Evolutionary conservation across 1,140 invertebrate genomes (phyloP), one percentile per base, ranked within the genome.

Genomic region (Dryas iulia): DNA sequence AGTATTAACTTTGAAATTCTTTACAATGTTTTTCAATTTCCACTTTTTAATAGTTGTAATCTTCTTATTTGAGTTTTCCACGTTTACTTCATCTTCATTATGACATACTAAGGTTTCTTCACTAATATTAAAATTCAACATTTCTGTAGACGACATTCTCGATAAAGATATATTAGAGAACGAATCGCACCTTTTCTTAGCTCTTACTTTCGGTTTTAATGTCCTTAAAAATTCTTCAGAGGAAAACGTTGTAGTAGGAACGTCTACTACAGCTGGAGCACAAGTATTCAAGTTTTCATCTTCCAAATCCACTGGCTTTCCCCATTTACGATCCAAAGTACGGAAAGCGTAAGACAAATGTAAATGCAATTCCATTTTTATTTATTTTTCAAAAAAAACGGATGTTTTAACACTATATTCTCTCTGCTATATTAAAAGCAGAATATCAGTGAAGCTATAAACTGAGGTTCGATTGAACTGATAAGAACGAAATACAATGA

Each of bases 301-400:
- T 18, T 87, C 83, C 53, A 85, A 60, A 63, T 87, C 81, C 0
- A 86, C 65, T 6, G 83, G 71, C 4, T 56, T 73, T 0, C 84
- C 83, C 84, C 82, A 86, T 62, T 86, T 83, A n/a, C 64, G 59
- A 61, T 85, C 82, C 33, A 87, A 69, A 7, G 77, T 73, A 57
- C 84, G 78, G 54, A 78, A 84, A 5, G 82, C 82, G 6, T 69
- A 63, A 6, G 76, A 78, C 61, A 85, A 68, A 71, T 85, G 84
- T 14, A 83, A 60, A 70, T 87, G 84, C 2, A 84, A 70, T 39
- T 84, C 79, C 83, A 87, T 87, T n/a, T n/a, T n/a, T n/a, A n/a
- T n/a, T n/a, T n/a, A 67, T 65, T 74, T 66, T 25, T n/a, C 5
- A 12, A 31, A 31, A 31, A 31, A 31, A 31, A 31, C n/a, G n/a